Base-by-base conservation (phyloP, 1,140 invertebrate species). In the Latrodectus geometricus region DNA sequence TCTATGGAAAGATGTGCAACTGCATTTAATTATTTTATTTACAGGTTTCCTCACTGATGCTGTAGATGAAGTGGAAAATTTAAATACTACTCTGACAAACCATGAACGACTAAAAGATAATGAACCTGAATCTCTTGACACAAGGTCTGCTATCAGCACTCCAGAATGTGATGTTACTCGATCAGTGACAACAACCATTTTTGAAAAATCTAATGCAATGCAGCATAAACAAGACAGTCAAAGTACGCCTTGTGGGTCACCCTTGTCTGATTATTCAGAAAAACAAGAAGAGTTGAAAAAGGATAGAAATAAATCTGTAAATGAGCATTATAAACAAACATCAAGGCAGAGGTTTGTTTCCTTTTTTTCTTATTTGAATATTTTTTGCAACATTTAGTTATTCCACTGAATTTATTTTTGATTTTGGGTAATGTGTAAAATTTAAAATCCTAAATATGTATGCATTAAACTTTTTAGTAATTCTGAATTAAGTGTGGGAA, bases 261-360 rank as follows among this genome's bases (percentile, higher is more conserved):
- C 74, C 20, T 15, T 78, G 49, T 78, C 75, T 0, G 75, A 86
- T 49, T 15, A 15, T 77, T 70, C 74, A n/a, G 83, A 86, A 20
- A 86, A 76, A 65, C 83, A 69, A 20, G 83, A 70, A 49, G 83
- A 86, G 9, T 20, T 52, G 4, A 78, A 72, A 52, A 86, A 72
- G 21, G 75, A 77, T 8, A 86, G 70, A 65, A 69, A 86, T 23
- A 77, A 74, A 61, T 56, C 83, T 14, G 61, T 35, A 49, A 78
- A 84, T 86, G 75, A 86, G 56, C 50, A 48, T 61, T 48, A 20
- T 9, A 86, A 78, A n/a, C 52, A 76, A 69, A 48, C 50, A 23
- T 49, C 56, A 15, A 77, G 83, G 21, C 83, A 86, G 52, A 86
- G 83, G 83, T 86, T 70, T 56, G 11, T 23, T 15, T 65, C 12